These are phyloP conservation scores for Uropetala carovei DNA, from an alignment of 2,888 invertebrate species.

Conservation along the genomic window DNA sequence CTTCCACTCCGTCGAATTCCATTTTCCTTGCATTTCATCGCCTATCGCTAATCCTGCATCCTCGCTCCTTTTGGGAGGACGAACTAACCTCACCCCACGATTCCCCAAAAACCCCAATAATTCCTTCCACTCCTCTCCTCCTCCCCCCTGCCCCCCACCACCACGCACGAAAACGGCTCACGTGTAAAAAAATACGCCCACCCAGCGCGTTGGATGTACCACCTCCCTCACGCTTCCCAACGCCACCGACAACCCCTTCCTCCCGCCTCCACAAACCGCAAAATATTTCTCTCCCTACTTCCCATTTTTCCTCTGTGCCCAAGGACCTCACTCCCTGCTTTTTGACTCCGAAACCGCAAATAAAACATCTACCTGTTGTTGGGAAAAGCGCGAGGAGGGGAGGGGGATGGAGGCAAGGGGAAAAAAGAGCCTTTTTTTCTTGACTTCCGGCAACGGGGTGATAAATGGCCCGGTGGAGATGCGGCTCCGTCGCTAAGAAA, in stretches of 20 bases:
- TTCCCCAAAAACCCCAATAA: neutral
- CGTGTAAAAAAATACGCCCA: neutral
- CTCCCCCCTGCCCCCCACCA: neutral
- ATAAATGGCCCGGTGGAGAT: neutral
- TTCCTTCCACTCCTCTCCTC: neutral
- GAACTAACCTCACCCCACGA: neutral
- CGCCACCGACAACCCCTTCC: neutral
- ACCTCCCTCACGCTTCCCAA: neutral
- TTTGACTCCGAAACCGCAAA: slow-evolving; percentile 13
- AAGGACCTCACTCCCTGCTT: neutral
- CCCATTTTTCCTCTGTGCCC: neutral
- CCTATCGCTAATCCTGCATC: too few relatives aligned
- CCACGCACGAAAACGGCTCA: neutral
- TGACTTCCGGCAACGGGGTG: slow-evolving; percentile 17
- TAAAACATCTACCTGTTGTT: slow-evolving; percentile 27
- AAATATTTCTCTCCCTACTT: slow-evolving; percentile 15
- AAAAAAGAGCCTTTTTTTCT: neutral
- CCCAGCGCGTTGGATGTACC: neutral
- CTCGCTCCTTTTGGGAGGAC: too few relatives aligned
- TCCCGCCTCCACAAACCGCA: neutral
- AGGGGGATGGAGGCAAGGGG: neutral
- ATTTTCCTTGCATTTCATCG: neutral
- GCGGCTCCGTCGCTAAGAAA: slow-evolving; percentile 14
- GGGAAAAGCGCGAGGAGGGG: neutral
- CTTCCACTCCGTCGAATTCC: neutral